Base-by-base conservation (phyloP, 2,113 vertebrate genomes). In the Callithrix jacchus region DNA sequence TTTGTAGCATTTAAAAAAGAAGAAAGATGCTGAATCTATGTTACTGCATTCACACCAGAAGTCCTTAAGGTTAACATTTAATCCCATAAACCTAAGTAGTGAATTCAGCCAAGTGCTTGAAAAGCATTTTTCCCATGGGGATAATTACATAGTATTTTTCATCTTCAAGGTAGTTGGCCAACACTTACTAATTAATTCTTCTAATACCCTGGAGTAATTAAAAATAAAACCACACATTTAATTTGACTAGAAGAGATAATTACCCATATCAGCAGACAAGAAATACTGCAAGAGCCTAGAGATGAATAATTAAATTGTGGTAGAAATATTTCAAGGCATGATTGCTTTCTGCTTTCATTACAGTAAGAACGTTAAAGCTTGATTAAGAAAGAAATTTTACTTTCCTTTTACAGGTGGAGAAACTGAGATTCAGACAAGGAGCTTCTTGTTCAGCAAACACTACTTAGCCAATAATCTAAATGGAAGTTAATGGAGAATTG, bases 201-300 rank as follows among this genome's bases (percentile, higher is more conserved):
- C 56, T 54, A 96, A 68, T 92, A 85, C 58, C 87, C 37, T n/a
- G 16, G 56, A 91, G 76, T 77, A 91, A 91, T 84, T 88, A 87
- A 86, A 94, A 94, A 81, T 66, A 91, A 68, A 89, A 91, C 79
- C 73, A 73, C 66, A 54, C 35, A 30, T 58, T 94, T 91, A 91
- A 91, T 94, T 92, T 84, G 96, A 54, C 66, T 92, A 70, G 91
- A 70, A 10, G 80, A 87, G 87, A 92, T 92, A 97, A 94, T 95
- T 87, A 94, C 80, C 47, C 83, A 45, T 90, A 82, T 87, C 23
- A 70, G 49, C 64, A 92, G 85, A 84, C 32, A 87, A 89, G 54
- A 89, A 73, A 89, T 77, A 37, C 66, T 74, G 79, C 76, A 40
- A 93, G 85, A 81, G 84, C 37, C 21, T 94, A 27, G 68, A 79